Evolutionary conservation across 2,797 vertebrate genomes (phyloP), one percentile per base, ranked within the genome.

Genomic region (Mycteria americana): DNA sequence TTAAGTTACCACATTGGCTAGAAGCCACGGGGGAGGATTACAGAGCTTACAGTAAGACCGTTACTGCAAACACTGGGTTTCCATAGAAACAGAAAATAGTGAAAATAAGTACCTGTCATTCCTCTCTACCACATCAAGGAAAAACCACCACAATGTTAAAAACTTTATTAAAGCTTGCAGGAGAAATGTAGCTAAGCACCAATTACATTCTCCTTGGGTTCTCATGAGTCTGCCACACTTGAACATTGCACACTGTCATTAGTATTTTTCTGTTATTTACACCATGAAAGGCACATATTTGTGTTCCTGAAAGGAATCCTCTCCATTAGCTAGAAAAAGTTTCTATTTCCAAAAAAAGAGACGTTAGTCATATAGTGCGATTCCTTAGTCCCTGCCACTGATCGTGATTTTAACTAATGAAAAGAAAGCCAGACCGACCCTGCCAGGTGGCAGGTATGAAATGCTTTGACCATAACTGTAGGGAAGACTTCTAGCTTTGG

Each of bases 81-180:
- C 95, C 92, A 96, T 95, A 86, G 96, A 93, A 97, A 97, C 92
- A 77, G 74, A 95, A 96, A 95, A 94, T 79, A 97, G 91, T 76
- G 85, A 93, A 94, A 97, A 95, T 97, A 85, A 97, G 92, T 88
- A 89, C 95, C 82, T 95, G 93, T 70, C 96, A 93, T 91, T 89
- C 78, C 77, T 74, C 85, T 62, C 80, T 72, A 91, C 85, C 69
- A 81, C 53, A 75, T 81, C 92, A 84, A 95, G 51, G n/a, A 83
- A 95, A 88, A 95, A 70, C 53, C 69, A 94, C 70, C 94, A 82
- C 82, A 91, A 64, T 45, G 59, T 67, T 94, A 81, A 81, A 80
- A 76, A 62, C 16, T 41, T 85, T 94, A 92, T 64, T 76, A 90
- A 93, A 93, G 67, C 62, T 84, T 80, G 64, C 51, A 91, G 77